These are phyloP conservation scores for Elymnias hypermnestra DNA, from an alignment of 1,140 invertebrate species.

Conservation along the genomic window DNA sequence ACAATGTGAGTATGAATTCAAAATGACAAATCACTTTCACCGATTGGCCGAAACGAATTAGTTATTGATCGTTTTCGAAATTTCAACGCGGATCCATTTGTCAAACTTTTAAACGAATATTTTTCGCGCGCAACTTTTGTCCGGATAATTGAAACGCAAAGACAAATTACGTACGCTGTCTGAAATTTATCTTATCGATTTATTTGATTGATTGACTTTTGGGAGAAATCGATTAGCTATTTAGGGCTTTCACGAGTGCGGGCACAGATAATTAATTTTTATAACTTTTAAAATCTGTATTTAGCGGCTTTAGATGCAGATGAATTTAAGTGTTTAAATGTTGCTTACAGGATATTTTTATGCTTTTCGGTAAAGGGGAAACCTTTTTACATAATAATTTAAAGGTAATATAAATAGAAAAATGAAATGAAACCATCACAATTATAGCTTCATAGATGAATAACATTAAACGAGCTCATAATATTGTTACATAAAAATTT, in stretches of 20 bases:
- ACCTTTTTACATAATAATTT: no score
- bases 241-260: background rate
- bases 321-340: background rate
- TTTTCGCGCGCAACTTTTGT: conserved; percentile 25
- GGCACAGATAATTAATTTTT: no score
- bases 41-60: conserved; percentile 39
- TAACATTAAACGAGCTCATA: no score
- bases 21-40: conserved; percentile 38
- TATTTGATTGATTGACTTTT: no score
- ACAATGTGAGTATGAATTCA: conserved; percentile 20
- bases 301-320: background rate
- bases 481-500: no score
- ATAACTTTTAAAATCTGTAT: background rate
- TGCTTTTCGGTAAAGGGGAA: no score
- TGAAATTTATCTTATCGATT: background rate
- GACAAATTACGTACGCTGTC: conserved; percentile 17
- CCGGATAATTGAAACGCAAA: conserved; percentile 37
- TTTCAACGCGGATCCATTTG: conserved; percentile 43
- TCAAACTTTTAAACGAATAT: conserved; percentile 37
- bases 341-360: no score
- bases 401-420: no score
- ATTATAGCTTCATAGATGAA: no score
- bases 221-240: background rate
- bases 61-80: conserved; percentile 29
- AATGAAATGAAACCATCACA: no score